Evolutionary conservation across 1,140 invertebrate genomes (phyloP), one percentile per base, ranked within the genome.

Genomic region (Eupristina koningsbergeri): DNA sequence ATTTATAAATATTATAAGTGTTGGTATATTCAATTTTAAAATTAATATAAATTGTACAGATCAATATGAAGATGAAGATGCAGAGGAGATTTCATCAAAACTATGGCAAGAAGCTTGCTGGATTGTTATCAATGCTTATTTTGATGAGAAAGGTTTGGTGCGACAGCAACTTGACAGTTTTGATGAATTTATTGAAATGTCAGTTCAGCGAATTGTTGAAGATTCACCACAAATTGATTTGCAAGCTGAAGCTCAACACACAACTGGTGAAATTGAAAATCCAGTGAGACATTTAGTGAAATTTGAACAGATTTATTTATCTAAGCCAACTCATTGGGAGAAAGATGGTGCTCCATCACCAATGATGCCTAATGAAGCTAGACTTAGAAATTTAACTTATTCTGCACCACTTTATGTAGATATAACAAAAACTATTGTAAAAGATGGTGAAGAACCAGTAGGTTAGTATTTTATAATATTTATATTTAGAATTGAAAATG

Each of bases 161-260:
- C 94, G 98, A 83, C 98, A 99, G 90, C 98, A 99, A 89, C 92
- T 99, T 85, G 98, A 99, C 90, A 99, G 98, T 88, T 99, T 99
- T 93, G 98, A 99, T 94, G 98, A 99, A 93, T 99, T 99, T 90
- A 99, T 99, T 92, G 98, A 99, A 90, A 99, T 99, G 98, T 99
- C 98, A 22, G 98, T 99, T 17, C 98, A 99, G 89, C 93, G 98
- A 87, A 99, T 99, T 92, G 98, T 99, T 3, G 98, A 99, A 93
- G 98, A 99, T 92, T 98, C 98, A 0, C 98, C 98, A 26, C 96
- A 96, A 79, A 98, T 99, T 84, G 98, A 99, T 89, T 92, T 99
- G 22, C 97, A 99, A 92, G 98, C 98, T 1, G 98, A 99, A 94
- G 97, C 97, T 7, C 98, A 99, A 89, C 98, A 99, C 93, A 96